phyloP scores from a whole-genome alignment of 2,888 invertebrate genomes.

The Trimorus sp. region DNA sequence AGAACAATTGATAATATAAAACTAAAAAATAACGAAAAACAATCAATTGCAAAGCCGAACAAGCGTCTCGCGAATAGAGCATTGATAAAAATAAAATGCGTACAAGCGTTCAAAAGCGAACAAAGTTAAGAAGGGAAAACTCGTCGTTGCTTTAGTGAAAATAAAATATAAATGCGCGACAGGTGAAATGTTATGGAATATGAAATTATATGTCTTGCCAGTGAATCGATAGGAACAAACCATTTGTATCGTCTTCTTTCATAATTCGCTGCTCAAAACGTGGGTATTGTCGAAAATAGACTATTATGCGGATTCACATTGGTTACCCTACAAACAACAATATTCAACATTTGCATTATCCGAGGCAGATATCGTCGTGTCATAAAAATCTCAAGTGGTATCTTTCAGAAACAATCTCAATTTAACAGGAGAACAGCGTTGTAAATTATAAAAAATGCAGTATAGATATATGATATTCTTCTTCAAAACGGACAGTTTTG shows the following conservation, averaged over 20 bases:
- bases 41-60: neutral
- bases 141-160: constrained; percentile 10
- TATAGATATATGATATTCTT: no score
- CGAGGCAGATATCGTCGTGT: neutral
- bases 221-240: constrained; percentile 55
- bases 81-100: neutral
- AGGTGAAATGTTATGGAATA: constrained; percentile 51
- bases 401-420: no score
- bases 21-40: no score
- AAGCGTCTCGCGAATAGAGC: no score
- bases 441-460: no score
- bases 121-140: constrained; percentile 22
- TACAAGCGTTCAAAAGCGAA: constrained; percentile 41
- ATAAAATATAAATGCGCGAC: neutral
- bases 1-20: no score
- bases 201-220: constrained; percentile 47
- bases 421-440: no score
- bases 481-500: no score
- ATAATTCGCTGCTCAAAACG: constrained; percentile 63
- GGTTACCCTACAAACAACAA: constrained; percentile 66
- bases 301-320: constrained; percentile 59
- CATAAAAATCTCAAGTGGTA: neutral
- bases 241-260: constrained; percentile 63
- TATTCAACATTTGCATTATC: constrained; percentile 48
- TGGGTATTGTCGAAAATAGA: constrained; percentile 58